phyloP scores from a whole-genome alignment of 2,113 vertebrate species.

The Malurus elegans region DNA sequence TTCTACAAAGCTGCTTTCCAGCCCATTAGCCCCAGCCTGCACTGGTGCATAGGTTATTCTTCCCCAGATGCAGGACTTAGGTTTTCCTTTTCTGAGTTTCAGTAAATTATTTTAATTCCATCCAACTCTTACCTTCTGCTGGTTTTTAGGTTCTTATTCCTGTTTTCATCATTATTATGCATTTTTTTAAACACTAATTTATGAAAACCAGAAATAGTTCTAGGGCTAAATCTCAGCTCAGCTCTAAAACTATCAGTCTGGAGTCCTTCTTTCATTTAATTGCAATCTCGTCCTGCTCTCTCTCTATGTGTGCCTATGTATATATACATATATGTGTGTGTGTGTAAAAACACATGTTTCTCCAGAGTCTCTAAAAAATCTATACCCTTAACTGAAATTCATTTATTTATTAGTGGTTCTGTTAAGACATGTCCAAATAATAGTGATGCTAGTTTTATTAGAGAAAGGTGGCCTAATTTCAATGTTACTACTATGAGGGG shows the following conservation, averaged over 20 bases:
- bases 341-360: background rate
- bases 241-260: background rate
- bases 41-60: background rate
- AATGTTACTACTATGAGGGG: background rate
- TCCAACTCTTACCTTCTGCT: background rate
- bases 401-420: background rate
- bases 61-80: background rate
- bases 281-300: background rate
- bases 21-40: background rate
- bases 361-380: background rate
- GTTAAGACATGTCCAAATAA: background rate
- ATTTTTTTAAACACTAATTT: background rate
- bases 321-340: too few species aligned
- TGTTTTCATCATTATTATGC: background rate
- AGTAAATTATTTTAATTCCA: background rate
- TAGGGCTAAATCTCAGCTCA: background rate
- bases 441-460: background rate
- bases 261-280: background rate
- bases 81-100: background rate
- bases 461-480: background rate
- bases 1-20: background rate
- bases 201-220: background rate
- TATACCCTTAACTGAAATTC: background rate
- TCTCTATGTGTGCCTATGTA: background rate
- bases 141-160: background rate